Conservation (phyloP, 2,113 vertebrate species). For the Sciurus niger region DNA sequence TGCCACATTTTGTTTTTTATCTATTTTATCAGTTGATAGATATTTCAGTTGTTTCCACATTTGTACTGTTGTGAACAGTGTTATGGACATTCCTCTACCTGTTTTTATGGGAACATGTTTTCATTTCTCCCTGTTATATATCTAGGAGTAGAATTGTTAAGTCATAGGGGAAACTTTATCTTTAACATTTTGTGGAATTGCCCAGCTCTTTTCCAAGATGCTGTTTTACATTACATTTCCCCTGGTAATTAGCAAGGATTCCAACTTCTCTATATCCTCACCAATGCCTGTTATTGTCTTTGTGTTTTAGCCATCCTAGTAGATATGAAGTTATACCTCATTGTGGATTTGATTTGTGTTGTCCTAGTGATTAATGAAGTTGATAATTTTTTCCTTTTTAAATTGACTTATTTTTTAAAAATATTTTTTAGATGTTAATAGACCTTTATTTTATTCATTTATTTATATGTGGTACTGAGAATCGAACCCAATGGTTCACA, state of each 20-base stretch:
- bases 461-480: no score
- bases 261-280: neutral
- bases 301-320: constrained; percentile 2
- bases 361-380: neutral
- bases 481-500: no score
- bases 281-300: neutral
- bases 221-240: neutral
- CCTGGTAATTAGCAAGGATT: neutral
- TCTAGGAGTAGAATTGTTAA: neutral
- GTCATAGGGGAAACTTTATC: neutral
- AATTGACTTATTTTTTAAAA: neutral
- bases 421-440: no score
- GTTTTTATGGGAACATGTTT: constrained; percentile 29
- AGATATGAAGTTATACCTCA: constrained; percentile 7
- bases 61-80: neutral
- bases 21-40: neutral
- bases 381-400: neutral
- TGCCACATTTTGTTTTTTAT: neutral
- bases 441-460: no score
- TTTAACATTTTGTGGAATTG: constrained; percentile 43
- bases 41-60: constrained; percentile 9
- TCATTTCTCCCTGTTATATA: neutral
- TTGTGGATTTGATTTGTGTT: constrained; percentile 36
- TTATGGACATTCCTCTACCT: neutral
- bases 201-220: neutral